These are phyloP conservation scores for Oreocharis arfaki DNA, from an alignment of 2,113 vertebrate genomes.

Conservation along the genomic window DNA sequence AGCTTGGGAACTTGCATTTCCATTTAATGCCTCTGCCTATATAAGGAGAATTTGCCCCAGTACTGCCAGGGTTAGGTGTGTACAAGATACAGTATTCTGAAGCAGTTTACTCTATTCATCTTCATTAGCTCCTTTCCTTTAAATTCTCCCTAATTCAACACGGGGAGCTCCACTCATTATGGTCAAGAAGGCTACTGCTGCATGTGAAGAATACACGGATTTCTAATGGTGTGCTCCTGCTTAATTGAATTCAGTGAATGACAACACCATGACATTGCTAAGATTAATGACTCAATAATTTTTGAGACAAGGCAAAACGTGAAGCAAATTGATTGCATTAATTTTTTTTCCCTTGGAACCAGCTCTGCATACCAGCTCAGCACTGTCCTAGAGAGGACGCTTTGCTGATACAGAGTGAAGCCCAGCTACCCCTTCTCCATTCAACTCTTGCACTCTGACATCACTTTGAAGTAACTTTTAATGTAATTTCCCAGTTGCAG, in stretches of 20 bases:
- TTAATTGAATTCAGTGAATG: slow-evolving; percentile 37
- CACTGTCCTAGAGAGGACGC: not conserved
- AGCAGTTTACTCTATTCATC: not conserved
- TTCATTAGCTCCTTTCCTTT: slow-evolving; percentile 1
- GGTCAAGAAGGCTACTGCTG: not conserved
- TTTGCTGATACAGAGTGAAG: not conserved
- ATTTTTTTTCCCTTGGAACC: not conserved
- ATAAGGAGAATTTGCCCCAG: not conserved
- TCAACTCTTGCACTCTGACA: not conserved
- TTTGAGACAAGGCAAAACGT: slow-evolving; percentile 63
- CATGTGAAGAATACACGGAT: not conserved
- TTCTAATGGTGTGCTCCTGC: slow-evolving; percentile 1
- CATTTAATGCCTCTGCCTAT: not conserved
- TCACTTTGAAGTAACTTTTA: slow-evolving; percentile 10
- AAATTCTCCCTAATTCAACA: not conserved
- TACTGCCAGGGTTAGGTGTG: not conserved
- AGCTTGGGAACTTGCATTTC: not conserved
- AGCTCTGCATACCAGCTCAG: not conserved
- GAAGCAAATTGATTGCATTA: slow-evolving; percentile 47
- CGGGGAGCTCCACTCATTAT: not conserved
- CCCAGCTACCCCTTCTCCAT: not conserved
- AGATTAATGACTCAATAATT: slow-evolving; percentile 68
- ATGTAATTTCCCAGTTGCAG: slow-evolving; percentile 30
- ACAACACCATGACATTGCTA: slow-evolving; percentile 53
- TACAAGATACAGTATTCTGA: not conserved